phyloP scores from a whole-genome alignment of 2,113 vertebrate species.

The Indicator indicator region DNA sequence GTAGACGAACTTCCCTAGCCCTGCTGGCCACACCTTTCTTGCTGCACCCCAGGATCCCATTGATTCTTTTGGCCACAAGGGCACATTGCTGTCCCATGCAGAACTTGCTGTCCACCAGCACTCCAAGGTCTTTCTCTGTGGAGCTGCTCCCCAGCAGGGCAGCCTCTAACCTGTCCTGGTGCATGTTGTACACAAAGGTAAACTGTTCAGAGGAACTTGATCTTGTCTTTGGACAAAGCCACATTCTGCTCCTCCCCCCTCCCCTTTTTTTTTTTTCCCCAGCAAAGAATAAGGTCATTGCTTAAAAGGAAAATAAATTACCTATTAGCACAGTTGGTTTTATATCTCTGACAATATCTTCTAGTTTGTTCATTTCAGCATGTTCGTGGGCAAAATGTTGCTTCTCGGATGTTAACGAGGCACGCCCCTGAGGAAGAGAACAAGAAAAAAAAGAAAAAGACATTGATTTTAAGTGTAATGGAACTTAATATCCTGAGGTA shows the following conservation, averaged over 20 bases:
- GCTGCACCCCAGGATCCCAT: no score
- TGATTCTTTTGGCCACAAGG: no score
- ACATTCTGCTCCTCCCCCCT: background rate
- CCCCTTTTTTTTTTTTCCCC: background rate
- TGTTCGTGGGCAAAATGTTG: conserved; percentile 90
- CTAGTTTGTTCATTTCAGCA: conserved; percentile 85
- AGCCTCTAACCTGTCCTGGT: no score
- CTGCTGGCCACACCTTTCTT: no score
- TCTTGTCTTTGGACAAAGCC: conserved; percentile 16
- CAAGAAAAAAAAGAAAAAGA: background rate
- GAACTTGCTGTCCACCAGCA: no score
- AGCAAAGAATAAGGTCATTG: conserved; percentile 2
- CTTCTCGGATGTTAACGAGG: conserved; percentile 89
- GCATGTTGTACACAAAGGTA: conserved; percentile 9
- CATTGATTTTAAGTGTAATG: background rate
- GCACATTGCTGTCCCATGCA: no score
- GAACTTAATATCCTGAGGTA: background rate
- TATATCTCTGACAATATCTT: conserved; percentile 85
- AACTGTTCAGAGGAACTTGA: conserved; percentile 36
- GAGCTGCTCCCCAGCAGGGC: no score
- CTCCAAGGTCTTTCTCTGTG: no score
- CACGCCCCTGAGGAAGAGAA: conserved; percentile 81
- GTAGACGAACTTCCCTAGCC: no score
- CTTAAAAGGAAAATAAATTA: conserved; percentile 66
- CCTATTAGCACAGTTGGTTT: conserved; percentile 94